Evolutionary conservation across 2,888 invertebrate species (phyloP), one percentile per base, ranked within the genome.

Genomic region (Noctuana brunneofusca): DNA sequence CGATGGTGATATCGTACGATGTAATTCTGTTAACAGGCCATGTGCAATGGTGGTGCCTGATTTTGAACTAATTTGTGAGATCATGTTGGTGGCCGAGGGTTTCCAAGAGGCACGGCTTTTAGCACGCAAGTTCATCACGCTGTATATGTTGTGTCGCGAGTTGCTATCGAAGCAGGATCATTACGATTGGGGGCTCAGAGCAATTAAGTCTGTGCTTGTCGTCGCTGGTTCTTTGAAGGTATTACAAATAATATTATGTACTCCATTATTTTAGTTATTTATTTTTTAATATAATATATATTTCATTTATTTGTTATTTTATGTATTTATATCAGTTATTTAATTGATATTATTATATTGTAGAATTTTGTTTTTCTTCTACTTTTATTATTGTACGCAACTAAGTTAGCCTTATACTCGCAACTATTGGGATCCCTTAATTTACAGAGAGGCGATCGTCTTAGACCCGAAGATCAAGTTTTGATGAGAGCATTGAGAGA

Each of bases 31-130:
- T 24, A 14, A 27, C 78, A 96, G 98, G 76, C 98, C 98, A 0
- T 98, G 98, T 82, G 98, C 98, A 63, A 98, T 98, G 98, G 98
- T 98, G 11, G 98, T 98, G 12, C 98, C 98, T 0, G 98, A 98
- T 87, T 97, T 98, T 85, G 98, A 97, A 73, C 83, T 98, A 75
- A 98, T 98, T 82, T 97, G 97, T 85, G 98, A 98, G 92, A 98
- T 98, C 82, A 98, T 98, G 97, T 93, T 98, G 89, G 97, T 97
- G 12, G 97, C 97, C 4, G 98, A 98, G 88, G 98, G 98, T 43
- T 98, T 98, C 84, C 95, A 97, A 78, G 98, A 98, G 66, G 98
- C 98, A 5, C 93, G 97, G 70, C 84, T 97, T 24, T 84, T 98
- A 65, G 98, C 98, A 20, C 93, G 97, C 68, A 98, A 98, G 88